Percentiles rank a stretch among this genome's conserved stretches.
Evolutionary conservation across 2,797 vertebrate genomes (phyloP).

Genomic region (Garrulus glandarius): DNA sequence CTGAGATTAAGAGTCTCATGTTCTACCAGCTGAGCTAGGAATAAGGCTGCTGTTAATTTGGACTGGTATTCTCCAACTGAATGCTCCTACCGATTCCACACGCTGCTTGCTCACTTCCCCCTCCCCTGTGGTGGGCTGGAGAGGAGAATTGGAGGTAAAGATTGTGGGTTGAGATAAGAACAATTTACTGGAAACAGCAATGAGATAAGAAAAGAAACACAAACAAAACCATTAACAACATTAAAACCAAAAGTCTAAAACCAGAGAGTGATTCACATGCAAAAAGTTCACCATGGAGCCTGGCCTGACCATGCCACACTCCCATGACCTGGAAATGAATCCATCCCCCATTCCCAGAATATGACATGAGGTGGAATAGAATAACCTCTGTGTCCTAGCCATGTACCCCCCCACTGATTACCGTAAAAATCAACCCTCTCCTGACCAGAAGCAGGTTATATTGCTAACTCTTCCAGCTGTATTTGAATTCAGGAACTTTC

Average conservation of each 20-base stretch:
- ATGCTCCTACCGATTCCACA: neutral
- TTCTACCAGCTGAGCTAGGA: neutral
- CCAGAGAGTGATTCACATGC: neutral
- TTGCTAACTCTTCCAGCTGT: neutral
- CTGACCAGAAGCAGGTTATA: neutral
- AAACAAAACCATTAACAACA: neutral
- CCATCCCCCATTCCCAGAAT: neutral
- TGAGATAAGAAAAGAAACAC: neutral
- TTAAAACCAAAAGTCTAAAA: neutral
- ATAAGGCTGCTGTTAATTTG: neutral
- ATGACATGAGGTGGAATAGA: neutral
- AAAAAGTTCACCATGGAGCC: neutral
- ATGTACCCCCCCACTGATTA: neutral
- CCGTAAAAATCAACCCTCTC: neutral
- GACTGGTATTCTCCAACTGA: neutral
- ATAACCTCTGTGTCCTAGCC: neutral
- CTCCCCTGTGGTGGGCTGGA: neutral
- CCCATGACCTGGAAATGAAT: accelerated
- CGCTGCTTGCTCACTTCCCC: accelerated
- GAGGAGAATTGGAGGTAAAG: neutral
- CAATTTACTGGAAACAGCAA: neutral
- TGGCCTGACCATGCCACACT: neutral
- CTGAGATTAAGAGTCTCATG: neutral
- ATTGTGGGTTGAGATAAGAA: neutral
- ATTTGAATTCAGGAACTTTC: neutral